Evolutionary conservation across 2,113 vertebrate species (phyloP).

Genomic region (Rana temporaria): DNA sequence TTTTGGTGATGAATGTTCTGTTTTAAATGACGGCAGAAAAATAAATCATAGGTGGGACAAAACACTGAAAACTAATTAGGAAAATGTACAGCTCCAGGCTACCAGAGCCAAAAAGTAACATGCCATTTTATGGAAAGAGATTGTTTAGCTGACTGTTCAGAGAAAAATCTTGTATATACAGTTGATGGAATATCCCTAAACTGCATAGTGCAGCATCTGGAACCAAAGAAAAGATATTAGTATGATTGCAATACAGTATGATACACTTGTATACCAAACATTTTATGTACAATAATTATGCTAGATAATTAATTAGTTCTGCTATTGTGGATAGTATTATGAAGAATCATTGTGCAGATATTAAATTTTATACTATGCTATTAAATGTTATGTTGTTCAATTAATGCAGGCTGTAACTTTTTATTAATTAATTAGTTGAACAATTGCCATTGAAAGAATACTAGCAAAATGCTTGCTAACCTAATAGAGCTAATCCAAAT

Average conservation of each 20-base stretch:
- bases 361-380: slow-evolving; percentile 17
- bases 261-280: slow-evolving; percentile 16
- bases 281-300: slow-evolving; percentile 3
- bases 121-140: too few species aligned
- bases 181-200: not conserved
- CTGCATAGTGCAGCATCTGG: not conserved
- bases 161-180: not conserved
- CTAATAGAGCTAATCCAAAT: too few species aligned
- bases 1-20: too few species aligned
- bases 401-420: slow-evolving; percentile 31
- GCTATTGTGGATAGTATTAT: not conserved
- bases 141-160: too few species aligned
- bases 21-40: too few species aligned
- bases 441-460: not conserved
- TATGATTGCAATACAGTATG: slow-evolving; percentile 12
- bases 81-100: too few species aligned
- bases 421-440: slow-evolving; percentile 46
- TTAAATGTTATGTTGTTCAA: slow-evolving; percentile 43
- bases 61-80: too few species aligned
- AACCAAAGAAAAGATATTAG: slow-evolving; percentile 3
- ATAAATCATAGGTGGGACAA: too few species aligned
- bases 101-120: too few species aligned
- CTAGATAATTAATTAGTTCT: not conserved
- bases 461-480: not conserved
- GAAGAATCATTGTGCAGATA: slow-evolving; percentile 18